Percentiles rank a stretch among this genome's conserved stretches.
phyloP scores from a whole-genome alignment of 1,140 invertebrate genomes.

The Drosophila guanche region DNA sequence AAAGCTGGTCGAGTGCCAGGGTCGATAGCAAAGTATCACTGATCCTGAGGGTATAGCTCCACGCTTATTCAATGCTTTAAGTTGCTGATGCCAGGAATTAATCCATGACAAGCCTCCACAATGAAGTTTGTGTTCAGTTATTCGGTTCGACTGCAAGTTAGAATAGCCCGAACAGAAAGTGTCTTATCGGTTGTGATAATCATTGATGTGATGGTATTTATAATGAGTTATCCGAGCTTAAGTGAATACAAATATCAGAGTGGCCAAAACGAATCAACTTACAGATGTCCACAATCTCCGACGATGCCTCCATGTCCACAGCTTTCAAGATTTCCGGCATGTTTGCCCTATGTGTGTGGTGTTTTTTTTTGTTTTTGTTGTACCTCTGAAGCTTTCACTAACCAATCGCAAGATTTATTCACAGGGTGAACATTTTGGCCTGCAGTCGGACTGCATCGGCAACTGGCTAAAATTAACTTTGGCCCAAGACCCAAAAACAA shows the following conservation, averaged over 20 bases:
- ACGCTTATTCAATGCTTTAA: no score
- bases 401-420: slow-evolving; percentile 7
- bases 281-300: slow-evolving; percentile 31
- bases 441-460: slow-evolving; percentile 29
- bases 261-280: slow-evolving; percentile 12
- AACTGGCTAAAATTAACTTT: slow-evolving; percentile 39
- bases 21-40: no score
- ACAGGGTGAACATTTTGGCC: slow-evolving; percentile 14
- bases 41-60: no score
- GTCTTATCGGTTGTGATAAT: no score
- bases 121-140: no score
- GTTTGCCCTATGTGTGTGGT: not conserved
- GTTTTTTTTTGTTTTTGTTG: slow-evolving; percentile 7
- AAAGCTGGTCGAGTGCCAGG: not conserved
- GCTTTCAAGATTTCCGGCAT: slow-evolving; percentile 34
- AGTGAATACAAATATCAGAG: no score
- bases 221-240: no score
- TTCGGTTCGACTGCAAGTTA: no score
- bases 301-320: slow-evolving; percentile 39
- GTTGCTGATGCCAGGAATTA: no score
- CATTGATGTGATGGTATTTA: no score
- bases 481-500: slow-evolving; percentile 10
- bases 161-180: no score
- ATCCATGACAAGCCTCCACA: not conserved
- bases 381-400: not conserved